These are phyloP conservation scores for Carpatolechia fugitivella DNA, from an alignment of 2,888 invertebrate species.

Conservation along the genomic window DNA sequence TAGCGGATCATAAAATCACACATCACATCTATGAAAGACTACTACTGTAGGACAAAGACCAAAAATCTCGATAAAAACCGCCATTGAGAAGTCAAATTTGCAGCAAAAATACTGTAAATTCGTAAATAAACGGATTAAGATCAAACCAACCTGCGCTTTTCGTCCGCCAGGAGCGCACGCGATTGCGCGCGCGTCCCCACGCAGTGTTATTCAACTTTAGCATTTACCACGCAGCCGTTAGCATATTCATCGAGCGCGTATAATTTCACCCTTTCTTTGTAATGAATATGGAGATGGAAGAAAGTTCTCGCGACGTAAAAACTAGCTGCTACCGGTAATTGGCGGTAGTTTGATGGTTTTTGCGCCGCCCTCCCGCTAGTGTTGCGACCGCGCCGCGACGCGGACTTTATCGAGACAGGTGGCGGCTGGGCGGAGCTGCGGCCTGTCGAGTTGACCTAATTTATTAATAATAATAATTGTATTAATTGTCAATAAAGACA, in stretches of 20 bases:
- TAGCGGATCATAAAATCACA: too few species aligned
- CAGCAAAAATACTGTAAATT: too few species aligned
- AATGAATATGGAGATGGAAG: constrained; percentile 73
- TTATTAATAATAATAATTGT: constrained; percentile 1
- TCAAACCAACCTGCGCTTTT: too few species aligned
- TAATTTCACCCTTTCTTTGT: constrained; percentile 76
- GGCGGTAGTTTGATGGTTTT: constrained; percentile 53
- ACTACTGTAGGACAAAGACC: too few species aligned
- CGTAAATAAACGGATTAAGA: too few species aligned
- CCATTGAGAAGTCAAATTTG: too few species aligned
- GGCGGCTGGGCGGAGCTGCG: background rate
- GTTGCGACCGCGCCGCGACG: background rate
- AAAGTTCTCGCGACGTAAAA: constrained; percentile 74
- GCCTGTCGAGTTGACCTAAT: background rate
- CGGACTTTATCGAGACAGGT: background rate
- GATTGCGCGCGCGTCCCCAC: constrained; percentile 25
- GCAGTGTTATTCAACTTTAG: constrained; percentile 72
- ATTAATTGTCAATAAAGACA: constrained; percentile 1
- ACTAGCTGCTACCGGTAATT: constrained; percentile 67
- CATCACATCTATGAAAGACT: too few species aligned
- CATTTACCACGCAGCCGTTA: constrained; percentile 64
- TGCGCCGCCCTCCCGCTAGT: constrained; percentile 29
- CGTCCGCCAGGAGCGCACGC: background rate
- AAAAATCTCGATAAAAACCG: too few species aligned
- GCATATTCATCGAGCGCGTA: constrained; percentile 65